A percentile compares a stretch with the other conserved stretches of the same genome.
These are phyloP conservation scores for Crocodylus rhombifer DNA, from an alignment of 2,797 vertebrate species.

Conservation along the genomic window DNA sequence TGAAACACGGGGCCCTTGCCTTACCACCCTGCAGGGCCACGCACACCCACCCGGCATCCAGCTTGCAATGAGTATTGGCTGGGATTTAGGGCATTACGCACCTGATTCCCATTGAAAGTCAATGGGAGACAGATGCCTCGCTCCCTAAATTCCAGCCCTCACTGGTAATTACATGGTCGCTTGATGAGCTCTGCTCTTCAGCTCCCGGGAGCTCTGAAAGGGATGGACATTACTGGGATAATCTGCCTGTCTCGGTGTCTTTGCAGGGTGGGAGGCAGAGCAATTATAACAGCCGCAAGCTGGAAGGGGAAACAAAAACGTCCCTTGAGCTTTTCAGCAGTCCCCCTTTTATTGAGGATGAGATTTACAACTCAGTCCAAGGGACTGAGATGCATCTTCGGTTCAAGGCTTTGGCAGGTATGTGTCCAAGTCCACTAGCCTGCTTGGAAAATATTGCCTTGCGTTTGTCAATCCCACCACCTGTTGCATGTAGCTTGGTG, in stretches of 20 bases:
- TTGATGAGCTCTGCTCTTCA: not conserved
- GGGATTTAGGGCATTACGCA: not conserved
- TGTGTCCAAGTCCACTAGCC: fast-evolving
- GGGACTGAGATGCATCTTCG: fast-evolving
- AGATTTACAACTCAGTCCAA: not conserved
- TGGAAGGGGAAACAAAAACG: not conserved
- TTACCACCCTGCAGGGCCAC: not conserved
- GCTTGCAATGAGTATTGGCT: fast-evolving
- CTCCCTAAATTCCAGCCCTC: not conserved
- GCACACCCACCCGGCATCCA: not conserved
- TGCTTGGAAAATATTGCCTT: not conserved
- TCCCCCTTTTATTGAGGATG: not conserved
- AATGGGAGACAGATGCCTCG: not conserved
- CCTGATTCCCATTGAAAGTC: not conserved
- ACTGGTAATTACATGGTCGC: not conserved
- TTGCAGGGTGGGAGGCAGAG: fast-evolving
- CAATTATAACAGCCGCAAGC: not conserved
- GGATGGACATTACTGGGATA: not conserved
- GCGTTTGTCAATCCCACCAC: fast-evolving
- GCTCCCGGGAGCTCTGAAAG: fast-evolving
- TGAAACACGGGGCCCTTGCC: fast-evolving
- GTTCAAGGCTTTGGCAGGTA: fast-evolving
- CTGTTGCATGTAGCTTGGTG: not conserved
- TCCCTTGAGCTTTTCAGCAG: not conserved
- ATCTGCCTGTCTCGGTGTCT: not conserved